Conservation (phyloP, 2,797 vertebrate species). For the Malacoctenus gilli region DNA sequence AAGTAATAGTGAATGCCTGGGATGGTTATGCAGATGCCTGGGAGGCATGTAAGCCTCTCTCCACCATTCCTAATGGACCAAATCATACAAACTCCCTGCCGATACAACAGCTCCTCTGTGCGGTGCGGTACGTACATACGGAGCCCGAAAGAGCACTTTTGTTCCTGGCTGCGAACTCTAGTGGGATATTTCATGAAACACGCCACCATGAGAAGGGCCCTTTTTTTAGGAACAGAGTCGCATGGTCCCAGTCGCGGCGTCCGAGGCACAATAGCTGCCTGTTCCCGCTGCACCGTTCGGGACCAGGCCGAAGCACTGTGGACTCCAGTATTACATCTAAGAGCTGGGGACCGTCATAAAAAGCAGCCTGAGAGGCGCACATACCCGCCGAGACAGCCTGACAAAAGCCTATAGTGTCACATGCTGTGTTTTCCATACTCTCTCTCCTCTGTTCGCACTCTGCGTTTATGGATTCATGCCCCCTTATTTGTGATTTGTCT, state of each 20-base stretch:
- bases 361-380: constrained; percentile 31
- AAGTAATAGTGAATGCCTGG: constrained; percentile 71
- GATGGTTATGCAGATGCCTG: constrained; percentile 73
- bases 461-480: constrained; percentile 13
- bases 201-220: constrained; percentile 69
- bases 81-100: constrained; percentile 73
- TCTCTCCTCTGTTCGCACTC: background rate
- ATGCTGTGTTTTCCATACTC: constrained; percentile 16
- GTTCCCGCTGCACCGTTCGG: constrained; percentile 59
- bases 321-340: constrained; percentile 54
- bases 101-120: constrained; percentile 76
- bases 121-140: constrained; percentile 59
- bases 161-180: constrained; percentile 74
- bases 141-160: constrained; percentile 78
- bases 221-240: constrained; percentile 69
- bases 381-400: constrained; percentile 21
- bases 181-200: constrained; percentile 72
- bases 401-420: constrained; percentile 55
- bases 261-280: constrained; percentile 77
- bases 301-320: constrained; percentile 41
- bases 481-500: constrained; percentile 13
- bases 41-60: constrained; percentile 68
- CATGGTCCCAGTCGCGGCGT: constrained; percentile 58
- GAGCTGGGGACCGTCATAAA: constrained; percentile 53
- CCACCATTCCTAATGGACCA: constrained; percentile 72